Evolutionary conservation across 23 tunicate species (phyloP), one percentile per base, ranked within the genome.

Genomic region (Trididemnum clinides): DNA sequence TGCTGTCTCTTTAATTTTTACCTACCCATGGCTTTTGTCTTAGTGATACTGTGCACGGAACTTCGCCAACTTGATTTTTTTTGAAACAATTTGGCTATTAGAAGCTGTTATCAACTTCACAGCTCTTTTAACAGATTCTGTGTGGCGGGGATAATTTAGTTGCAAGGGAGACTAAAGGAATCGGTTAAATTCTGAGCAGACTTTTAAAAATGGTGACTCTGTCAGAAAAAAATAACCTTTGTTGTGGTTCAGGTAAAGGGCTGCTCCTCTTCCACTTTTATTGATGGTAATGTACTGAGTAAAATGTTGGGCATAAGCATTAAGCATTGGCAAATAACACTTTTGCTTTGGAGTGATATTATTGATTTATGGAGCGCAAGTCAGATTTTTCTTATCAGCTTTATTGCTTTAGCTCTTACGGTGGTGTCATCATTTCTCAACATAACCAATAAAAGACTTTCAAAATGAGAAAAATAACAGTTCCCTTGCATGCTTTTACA

Each of bases 371-470:
- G 15, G 25, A 4, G 23, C 23, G 69, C n/a, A 25, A n/a, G 69
- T 22, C 69, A 19, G 23, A 62, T 22, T n/a, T 62, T 62, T 15
- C 6, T 62, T 62, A 62, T 22, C n/a, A 22, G 23, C 25, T 22
- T 62, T n/a, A 62, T 5, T 62, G 69, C 69, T 22, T 25, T 62
- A 62, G 69, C 69, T 62, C 69, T 62, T 15, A 62, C 69, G n/a
- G 69, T 44, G 54, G 12, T 44, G 5, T 59, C 69, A 59, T 59
- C 21, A 59, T 59, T 26, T 59, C 69, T 26, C 69, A 59, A 26
- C 69, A 59, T 59, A 59, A 6, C 69, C 69, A 59, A 59, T 4
- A 59, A 21, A 59, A 59, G 27, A 21, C 21, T 59, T 59, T 59
- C 69, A 12, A 26, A 26, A 59, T 59, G 69, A 15, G 69, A 19